Base-by-base conservation (phyloP, 1,140 invertebrate species). In the Drosophila sucinea region DNA sequence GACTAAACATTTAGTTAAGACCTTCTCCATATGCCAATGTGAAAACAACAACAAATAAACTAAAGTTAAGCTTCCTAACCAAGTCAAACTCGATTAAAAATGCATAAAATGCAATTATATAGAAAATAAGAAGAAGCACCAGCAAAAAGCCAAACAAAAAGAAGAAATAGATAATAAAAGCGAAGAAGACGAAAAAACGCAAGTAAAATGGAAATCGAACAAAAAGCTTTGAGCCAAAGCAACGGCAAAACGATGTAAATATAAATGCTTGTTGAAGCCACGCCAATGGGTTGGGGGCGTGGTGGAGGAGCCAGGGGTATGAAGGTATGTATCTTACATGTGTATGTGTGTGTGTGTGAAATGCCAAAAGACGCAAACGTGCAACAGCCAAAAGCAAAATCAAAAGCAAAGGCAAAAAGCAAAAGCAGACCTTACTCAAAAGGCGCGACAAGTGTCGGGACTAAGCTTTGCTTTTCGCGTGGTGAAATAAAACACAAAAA, bases 31-130 rank as follows among this genome's bases (percentile, higher is more conserved):
- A 74, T 73, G 70, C 44, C 70, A 67, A 69, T 70, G 66, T 68
- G 56, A 71, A 77, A 77, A 77, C 65, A 17, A 62, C 1, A 44
- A 17, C 27, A 27, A 61, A 27, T 11, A 62, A 38, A 29, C 5
- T 1, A 10, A 61, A 61, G 38, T 4, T 23, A 40, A 61, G 41
- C 41, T 62, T 30, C 62, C 75, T 66, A 70, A 56, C 74, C 77
- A 77, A 77, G 60, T 77, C 61, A 71, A 77, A 78, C 75, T 77
- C 62, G 75, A 77, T 77, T 76, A 76, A 76, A 76, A 76, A 76
- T 76, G 73, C 73, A 76, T 69, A 69, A 58, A 76, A 76, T 60
- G 73, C 73, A 76, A 76, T 76, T 76, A 76, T 69, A 76, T 35
- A 25, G 33, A 27, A 51, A 51, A 51, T 23, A 51, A 51, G 44